Base-by-base conservation (phyloP, 2,888 invertebrate genomes). In the Oscheius myriophilus region DNA sequence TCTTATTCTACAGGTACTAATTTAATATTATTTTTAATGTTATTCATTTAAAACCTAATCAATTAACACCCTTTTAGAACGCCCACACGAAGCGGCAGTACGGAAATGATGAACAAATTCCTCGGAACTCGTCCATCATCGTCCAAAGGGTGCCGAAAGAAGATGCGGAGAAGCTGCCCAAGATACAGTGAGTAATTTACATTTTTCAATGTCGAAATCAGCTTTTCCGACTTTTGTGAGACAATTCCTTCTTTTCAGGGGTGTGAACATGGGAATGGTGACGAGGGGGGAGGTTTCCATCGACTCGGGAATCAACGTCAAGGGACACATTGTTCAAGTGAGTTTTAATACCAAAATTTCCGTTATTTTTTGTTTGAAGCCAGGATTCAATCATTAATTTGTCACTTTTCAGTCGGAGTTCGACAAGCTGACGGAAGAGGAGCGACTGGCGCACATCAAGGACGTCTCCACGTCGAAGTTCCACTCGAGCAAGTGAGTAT, bases 391-490 rank as follows among this genome's bases (percentile, higher is more conserved):
- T 33, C 9, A 33, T 33, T 58, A 41, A 52, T 18, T 2, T 57
- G 53, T 25, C 65, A 46, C 1, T 43, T 74, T 82, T 72, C 70
- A 85, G 85, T 75, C 70, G 9, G 80, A 78, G 6, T 85, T 81
- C 64, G 78, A 95, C 89, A 93, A 94, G 89, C 93, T 93, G 75
- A 93, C 94, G 62, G 98, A 98, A 89, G 95, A 95, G 87, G 96
- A 98, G 87, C 96, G 96, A 89, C 95, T 98, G 84, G 92, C 92
- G 87, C 95, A 95, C 73, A 96, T 97, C 94, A 96, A 96, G 91
- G 91, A 93, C 75, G 96, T 96, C 88, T 95, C 96, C 41, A 95
- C 96, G 42, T 92, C 93, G 87, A 96, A 96, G 87, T 98, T 96
- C 90, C 95, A 96, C 88, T 94, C 95, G 75, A 93, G 94, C 89